phyloP scores from a whole-genome alignment of 2,888 invertebrate species.

The Hybos culiciformis region DNA sequence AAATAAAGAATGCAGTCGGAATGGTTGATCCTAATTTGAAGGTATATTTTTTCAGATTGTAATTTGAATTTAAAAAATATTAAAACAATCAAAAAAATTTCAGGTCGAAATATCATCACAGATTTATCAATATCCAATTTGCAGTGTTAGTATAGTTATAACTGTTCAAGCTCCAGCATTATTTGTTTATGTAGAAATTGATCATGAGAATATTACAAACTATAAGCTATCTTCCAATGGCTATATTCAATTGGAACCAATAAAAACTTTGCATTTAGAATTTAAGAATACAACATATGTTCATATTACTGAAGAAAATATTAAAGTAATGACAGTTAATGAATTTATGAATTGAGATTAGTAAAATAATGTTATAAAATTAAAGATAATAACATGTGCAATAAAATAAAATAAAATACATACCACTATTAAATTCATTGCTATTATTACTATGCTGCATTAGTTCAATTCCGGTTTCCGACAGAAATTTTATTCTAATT shows the following conservation, averaged over 20 bases:
- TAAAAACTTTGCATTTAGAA: slow-evolving; percentile 26
- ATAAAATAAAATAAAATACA: too few species aligned
- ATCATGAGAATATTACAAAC: slow-evolving; percentile 18
- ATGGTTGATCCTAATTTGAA: slow-evolving; percentile 41
- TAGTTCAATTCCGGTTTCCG: too few species aligned
- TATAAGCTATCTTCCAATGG: slow-evolving; percentile 32
- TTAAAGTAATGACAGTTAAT: slow-evolving; percentile 30
- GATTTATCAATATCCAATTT: slow-evolving; percentile 18
- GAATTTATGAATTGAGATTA: slow-evolving; percentile 22
- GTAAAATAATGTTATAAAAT: too few species aligned
- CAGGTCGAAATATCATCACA: slow-evolving; percentile 25
- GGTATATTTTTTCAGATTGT: slow-evolving; percentile 30
- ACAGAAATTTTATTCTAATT: too few species aligned
- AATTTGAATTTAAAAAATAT: background rate
- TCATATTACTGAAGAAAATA: slow-evolving; percentile 19
- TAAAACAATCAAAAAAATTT: background rate
- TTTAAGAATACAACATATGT: slow-evolving; percentile 21
- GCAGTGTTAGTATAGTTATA: slow-evolving; percentile 25
- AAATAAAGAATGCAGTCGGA: slow-evolving; percentile 41
- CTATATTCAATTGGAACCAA: slow-evolving; percentile 28
- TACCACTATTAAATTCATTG: too few species aligned
- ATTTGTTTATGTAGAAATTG: slow-evolving; percentile 31
- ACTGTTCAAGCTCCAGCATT: slow-evolving; percentile 27
- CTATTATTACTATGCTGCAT: too few species aligned
- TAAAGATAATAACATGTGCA: too few species aligned